A percentile compares a stretch with the other conserved stretches of the same genome.
These are phyloP conservation scores for Oriolus oriolus DNA, from an alignment of 2,113 vertebrate species.

Conservation along the genomic window DNA sequence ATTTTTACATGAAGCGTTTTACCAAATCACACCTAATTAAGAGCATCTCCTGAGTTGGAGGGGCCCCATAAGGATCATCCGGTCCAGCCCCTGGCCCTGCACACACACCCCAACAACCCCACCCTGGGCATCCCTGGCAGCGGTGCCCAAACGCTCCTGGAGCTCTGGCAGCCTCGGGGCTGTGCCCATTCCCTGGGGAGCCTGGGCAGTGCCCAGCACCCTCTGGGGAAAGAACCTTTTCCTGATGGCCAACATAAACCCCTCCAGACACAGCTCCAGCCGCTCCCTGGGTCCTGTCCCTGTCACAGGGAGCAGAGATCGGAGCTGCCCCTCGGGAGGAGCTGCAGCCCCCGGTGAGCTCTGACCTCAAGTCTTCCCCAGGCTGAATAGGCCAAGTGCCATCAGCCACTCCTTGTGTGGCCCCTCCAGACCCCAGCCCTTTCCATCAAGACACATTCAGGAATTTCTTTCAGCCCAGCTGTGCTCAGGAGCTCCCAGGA, in stretches of 20 bases:
- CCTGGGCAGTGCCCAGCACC: neutral
- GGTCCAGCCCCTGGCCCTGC: neutral
- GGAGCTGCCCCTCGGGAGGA: neutral
- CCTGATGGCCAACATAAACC: fast-evolving
- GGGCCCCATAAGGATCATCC: too few species aligned
- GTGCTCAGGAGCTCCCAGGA: neutral
- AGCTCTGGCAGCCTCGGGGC: neutral
- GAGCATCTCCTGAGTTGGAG: neutral
- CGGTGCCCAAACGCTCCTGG: fast-evolving
- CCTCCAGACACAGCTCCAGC: neutral
- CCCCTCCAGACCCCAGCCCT: neutral
- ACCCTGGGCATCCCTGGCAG: neutral
- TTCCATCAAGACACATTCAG: neutral
- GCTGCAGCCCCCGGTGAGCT: neutral
- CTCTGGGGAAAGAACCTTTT: neutral
- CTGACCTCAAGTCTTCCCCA: neutral
- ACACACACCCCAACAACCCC: neutral
- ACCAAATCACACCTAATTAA: fast-evolving
- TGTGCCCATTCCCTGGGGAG: neutral
- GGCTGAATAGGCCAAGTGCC: neutral
- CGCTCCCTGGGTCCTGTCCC: neutral
- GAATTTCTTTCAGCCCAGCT: neutral
- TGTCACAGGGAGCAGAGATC: neutral
- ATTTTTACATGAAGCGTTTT: neutral
- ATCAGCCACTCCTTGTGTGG: neutral